phyloP scores from a whole-genome alignment of 1,140 invertebrate genomes.

The Cardiocondyla obscurior region DNA sequence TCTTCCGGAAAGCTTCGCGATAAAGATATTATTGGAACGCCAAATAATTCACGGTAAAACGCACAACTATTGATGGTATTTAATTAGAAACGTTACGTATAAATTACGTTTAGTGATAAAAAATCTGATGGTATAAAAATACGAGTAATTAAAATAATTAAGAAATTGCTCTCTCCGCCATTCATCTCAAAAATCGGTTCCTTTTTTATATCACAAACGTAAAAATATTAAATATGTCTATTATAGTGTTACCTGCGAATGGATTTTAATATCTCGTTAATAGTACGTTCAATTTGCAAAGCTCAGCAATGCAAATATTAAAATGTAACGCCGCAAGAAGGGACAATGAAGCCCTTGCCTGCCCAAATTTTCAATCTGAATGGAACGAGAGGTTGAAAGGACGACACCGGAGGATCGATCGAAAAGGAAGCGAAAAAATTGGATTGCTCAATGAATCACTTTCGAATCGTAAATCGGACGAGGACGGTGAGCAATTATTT shows the following conservation, averaged over 20 bases:
- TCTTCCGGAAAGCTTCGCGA: not conserved
- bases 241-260: not conserved
- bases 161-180: too few relatives aligned
- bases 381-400: slow-evolving; percentile 46
- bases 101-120: not conserved
- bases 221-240: not conserved
- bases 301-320: slow-evolving; percentile 53
- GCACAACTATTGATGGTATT: not conserved
- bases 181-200: too few relatives aligned
- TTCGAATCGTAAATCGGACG: not conserved
- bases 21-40: not conserved
- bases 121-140: not conserved
- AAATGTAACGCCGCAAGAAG: slow-evolving; percentile 35
- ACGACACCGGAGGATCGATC: slow-evolving; percentile 8
- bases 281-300: slow-evolving; percentile 52
- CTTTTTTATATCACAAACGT: not conserved
- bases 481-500: not conserved
- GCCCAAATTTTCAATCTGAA: slow-evolving; percentile 22
- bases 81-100: not conserved
- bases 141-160: not conserved
- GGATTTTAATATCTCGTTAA: slow-evolving; percentile 23
- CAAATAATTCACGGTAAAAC: not conserved
- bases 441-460: slow-evolving; percentile 25
- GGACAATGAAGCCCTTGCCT: not conserved
- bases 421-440: slow-evolving; percentile 9